A percentile compares a stretch with the other conserved stretches of the same genome.
Conservation (phyloP, 2,113 vertebrate genomes). For the Danionella cerebrum region DNA sequence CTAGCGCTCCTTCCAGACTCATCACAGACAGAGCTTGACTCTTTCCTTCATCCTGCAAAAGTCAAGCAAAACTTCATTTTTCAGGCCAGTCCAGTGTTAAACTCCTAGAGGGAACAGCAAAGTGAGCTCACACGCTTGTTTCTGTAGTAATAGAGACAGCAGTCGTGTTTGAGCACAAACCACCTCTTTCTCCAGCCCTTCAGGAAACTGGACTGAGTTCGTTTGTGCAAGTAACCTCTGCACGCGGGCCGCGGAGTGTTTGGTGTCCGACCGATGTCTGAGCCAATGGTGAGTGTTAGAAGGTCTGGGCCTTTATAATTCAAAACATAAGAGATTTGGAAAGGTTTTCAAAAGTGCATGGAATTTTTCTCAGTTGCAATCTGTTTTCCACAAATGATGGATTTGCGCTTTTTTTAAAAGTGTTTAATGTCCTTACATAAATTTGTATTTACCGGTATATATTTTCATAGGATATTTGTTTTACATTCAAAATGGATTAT, state of each 20-base stretch:
- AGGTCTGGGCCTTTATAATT: constrained; percentile 70
- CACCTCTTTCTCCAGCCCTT: constrained; percentile 92
- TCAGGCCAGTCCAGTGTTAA: neutral
- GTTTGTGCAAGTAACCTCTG: constrained; percentile 81
- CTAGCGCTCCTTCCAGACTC: constrained; percentile 79
- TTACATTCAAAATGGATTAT: no score
- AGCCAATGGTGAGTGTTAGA: constrained; percentile 77
- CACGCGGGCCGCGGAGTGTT: constrained; percentile 78
- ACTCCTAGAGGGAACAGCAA: neutral
- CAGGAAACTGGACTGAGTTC: constrained; percentile 75
- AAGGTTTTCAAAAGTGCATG: no score
- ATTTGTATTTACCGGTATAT: no score
- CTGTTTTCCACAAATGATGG: no score
- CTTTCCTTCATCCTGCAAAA: constrained; percentile 78
- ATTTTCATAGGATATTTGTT: no score
- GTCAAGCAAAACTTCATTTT: neutral
- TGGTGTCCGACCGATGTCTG: constrained; percentile 77
- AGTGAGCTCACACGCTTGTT: constrained; percentile 75
- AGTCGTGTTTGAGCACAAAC: constrained; percentile 81
- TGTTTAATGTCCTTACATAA: no score
- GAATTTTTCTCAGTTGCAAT: no score
- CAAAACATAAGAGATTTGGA: neutral
- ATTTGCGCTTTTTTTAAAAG: no score
- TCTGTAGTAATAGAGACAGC: constrained; percentile 79
- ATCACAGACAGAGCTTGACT: constrained; percentile 63